phyloP scores from a whole-genome alignment of 2,888 invertebrate species.

The Tortricodes alternella region DNA sequence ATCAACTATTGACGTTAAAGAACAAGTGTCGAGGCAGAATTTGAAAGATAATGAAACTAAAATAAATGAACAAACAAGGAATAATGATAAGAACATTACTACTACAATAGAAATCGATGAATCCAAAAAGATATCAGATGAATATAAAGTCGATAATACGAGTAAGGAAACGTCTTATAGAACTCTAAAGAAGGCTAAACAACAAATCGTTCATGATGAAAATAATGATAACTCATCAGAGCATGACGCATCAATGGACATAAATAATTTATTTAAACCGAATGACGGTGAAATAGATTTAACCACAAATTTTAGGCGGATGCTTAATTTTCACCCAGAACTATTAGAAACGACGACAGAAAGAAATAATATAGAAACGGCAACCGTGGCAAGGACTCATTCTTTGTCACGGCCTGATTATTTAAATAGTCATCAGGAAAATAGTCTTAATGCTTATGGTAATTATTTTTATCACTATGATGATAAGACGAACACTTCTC shows the following conservation, averaged over 20 bases:
- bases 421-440: too few species aligned
- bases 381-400: not conserved
- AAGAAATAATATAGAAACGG: not conserved
- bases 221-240: not conserved
- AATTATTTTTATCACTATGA: not conserved
- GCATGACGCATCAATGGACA: not conserved
- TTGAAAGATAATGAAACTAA: not conserved
- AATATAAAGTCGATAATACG: not conserved
- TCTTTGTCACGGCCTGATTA: too few species aligned
- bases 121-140: too few species aligned
- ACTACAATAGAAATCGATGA: not conserved
- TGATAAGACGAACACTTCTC: too few species aligned
- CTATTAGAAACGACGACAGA: not conserved
- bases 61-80: not conserved
- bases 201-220: not conserved
- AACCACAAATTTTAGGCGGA: not conserved
- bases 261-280: not conserved
- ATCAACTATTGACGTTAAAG: not conserved
- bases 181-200: not conserved
- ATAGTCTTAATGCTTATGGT: not conserved
- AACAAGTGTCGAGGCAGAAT: not conserved
- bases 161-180: not conserved
- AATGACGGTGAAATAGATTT: not conserved
- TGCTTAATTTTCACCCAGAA: too few species aligned
- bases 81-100: not conserved